phyloP scores from a whole-genome alignment of 2,113 vertebrate species.

The Dromiciops gliroides region DNA sequence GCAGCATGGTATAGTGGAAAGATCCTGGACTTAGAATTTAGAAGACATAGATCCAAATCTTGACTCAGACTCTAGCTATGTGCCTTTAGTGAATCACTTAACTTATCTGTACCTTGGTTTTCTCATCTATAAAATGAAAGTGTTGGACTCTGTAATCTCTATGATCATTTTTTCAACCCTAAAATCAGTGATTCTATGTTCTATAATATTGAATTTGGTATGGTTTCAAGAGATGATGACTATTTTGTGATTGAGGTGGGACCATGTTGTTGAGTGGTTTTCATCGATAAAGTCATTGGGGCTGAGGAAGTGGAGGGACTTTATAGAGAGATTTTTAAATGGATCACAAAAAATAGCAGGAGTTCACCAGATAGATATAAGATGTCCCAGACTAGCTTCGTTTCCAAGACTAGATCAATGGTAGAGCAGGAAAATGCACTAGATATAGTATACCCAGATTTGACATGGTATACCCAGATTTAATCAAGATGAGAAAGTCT shows the following conservation, averaged over 20 bases:
- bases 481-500: too few relatives aligned
- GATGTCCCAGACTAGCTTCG: neutral
- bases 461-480: too few relatives aligned
- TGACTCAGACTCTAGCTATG: neutral
- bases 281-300: neutral
- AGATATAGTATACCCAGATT: too few relatives aligned
- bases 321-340: too few relatives aligned
- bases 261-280: neutral
- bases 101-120: neutral
- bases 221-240: neutral
- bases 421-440: neutral
- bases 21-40: neutral
- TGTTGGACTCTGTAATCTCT: neutral
- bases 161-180: too few relatives aligned
- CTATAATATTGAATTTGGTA: neutral
- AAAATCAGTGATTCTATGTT: neutral
- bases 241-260: neutral
- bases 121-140: neutral
- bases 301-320: too few relatives aligned
- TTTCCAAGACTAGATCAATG: neutral
- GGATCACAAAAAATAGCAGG: too few relatives aligned
- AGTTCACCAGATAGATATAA: too few relatives aligned
- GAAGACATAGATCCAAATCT: neutral
- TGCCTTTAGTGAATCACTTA: neutral
- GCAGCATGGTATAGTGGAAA: neutral